These are phyloP conservation scores for Phorcus lineatus DNA, from an alignment of 2,888 invertebrate genomes.

Conservation along the genomic window DNA sequence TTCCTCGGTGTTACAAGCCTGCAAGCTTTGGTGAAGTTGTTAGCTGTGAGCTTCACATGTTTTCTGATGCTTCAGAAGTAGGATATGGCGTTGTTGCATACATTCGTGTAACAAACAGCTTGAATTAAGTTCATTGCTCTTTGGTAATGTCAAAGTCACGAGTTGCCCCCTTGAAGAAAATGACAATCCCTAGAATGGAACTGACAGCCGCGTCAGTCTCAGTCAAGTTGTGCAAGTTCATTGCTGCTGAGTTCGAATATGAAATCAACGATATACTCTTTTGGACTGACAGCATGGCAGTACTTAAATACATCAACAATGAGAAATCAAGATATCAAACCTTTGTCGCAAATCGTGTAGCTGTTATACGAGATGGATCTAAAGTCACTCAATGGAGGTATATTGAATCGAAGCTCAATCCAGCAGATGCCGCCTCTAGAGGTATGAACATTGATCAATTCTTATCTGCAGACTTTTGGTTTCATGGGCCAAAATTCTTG, in stretches of 20 bases:
- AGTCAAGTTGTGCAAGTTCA: background rate
- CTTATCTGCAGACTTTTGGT: background rate
- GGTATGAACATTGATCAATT: background rate
- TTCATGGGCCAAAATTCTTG: background rate
- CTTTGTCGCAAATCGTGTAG: conserved; percentile 24
- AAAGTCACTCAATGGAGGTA: background rate
- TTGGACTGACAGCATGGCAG: background rate
- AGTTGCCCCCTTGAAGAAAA: conserved; percentile 14
- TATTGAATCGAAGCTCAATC: background rate
- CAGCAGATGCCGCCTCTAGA: background rate
- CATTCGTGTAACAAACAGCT: background rate
- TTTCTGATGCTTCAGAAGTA: conserved; percentile 1
- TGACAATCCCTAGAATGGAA: conserved; percentile 21
- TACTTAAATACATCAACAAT: conserved; percentile 11
- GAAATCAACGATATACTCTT: background rate
- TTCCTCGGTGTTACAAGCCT: conserved; percentile 7
- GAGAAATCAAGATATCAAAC: conserved; percentile 20
- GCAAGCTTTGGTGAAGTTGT: background rate
- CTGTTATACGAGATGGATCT: conserved; percentile 11
- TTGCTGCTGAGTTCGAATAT: background rate
- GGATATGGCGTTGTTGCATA: conserved; percentile 4
- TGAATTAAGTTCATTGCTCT: background rate
- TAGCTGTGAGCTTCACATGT: background rate
- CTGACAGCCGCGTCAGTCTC: conserved; percentile 2
- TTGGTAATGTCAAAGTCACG: conserved; percentile 6